These are phyloP conservation scores for Percopsis transmontana DNA, from an alignment of 2,113 vertebrate genomes.

Conservation along the genomic window DNA sequence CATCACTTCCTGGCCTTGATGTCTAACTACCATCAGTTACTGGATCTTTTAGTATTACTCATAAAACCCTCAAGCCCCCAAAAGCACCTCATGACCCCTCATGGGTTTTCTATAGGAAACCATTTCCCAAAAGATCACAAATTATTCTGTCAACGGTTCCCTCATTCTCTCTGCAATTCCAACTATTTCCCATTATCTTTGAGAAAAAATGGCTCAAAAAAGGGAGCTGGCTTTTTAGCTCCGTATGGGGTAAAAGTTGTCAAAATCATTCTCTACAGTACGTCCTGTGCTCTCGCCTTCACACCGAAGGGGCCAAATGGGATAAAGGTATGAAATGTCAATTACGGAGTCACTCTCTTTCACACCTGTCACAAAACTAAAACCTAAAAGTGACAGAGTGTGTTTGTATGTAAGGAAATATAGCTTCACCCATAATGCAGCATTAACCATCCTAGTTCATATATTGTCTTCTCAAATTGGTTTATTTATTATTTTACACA, in stretches of 20 bases:
- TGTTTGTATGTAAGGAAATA: no score
- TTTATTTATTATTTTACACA: not conserved
- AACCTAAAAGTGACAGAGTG: not conserved
- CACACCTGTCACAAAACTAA: not conserved
- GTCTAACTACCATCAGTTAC: no score
- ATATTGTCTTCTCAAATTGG: not conserved
- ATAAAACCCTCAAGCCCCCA: no score
- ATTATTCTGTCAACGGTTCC: not conserved
- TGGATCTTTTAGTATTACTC: no score
- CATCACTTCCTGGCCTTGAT: no score
- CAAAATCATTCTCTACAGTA: constrained; percentile 5
- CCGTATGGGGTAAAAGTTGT: not conserved
- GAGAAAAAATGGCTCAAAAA: not conserved
- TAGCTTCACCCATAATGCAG: not conserved
- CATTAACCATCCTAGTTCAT: not conserved
- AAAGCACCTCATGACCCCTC: no score
- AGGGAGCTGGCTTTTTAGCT: not conserved
- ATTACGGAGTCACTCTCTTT: constrained; percentile 18
- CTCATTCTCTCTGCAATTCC: not conserved
- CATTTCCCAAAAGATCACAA: not conserved
- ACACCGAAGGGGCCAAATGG: constrained; percentile 17
- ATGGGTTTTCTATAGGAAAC: not conserved
- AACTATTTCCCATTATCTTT: not conserved
- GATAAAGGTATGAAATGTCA: constrained; percentile 28
- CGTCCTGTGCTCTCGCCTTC: not conserved